phyloP scores from a whole-genome alignment of 2,113 vertebrate genomes.

The Etheostoma cragini region DNA sequence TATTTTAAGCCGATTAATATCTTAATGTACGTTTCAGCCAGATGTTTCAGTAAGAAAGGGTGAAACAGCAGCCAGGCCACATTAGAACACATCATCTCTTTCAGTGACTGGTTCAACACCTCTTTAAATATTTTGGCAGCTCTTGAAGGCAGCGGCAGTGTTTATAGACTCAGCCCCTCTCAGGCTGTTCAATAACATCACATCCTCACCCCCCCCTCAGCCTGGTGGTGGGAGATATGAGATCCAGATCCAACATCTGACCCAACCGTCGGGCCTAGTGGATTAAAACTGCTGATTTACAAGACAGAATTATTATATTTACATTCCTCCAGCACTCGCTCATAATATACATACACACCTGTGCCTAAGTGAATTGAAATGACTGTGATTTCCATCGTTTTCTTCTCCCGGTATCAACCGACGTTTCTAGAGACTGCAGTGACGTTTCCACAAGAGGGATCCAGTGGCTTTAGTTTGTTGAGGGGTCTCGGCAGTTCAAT shows the following conservation, averaged over 20 bases:
- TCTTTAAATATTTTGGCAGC: conserved; percentile 20
- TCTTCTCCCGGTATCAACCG: conserved; percentile 2
- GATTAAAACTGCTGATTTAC: conserved; percentile 56
- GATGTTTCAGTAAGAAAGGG: conserved; percentile 24
- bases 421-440: not conserved
- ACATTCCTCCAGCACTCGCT: conserved; percentile 53
- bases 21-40: conserved; percentile 3
- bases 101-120: conserved; percentile 31
- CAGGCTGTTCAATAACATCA: conserved; percentile 5
- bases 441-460: conserved; percentile 26
- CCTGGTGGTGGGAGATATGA: not conserved
- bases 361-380: conserved; percentile 44
- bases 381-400: conserved; percentile 13
- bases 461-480: conserved; percentile 38
- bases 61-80: conserved; percentile 44
- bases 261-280: conserved; percentile 20
- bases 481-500: conserved; percentile 55
- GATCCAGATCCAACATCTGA: conserved; percentile 8
- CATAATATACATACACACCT: conserved; percentile 60
- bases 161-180: not conserved
- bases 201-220: conserved; percentile 16
- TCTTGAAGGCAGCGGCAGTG: conserved; percentile 44
- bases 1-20: conserved; percentile 32
- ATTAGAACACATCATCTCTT: conserved; percentile 16
- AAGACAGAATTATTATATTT: conserved; percentile 56